phyloP scores from a whole-genome alignment of 2,888 invertebrate genomes.

The Philhelius pedissequus region DNA sequence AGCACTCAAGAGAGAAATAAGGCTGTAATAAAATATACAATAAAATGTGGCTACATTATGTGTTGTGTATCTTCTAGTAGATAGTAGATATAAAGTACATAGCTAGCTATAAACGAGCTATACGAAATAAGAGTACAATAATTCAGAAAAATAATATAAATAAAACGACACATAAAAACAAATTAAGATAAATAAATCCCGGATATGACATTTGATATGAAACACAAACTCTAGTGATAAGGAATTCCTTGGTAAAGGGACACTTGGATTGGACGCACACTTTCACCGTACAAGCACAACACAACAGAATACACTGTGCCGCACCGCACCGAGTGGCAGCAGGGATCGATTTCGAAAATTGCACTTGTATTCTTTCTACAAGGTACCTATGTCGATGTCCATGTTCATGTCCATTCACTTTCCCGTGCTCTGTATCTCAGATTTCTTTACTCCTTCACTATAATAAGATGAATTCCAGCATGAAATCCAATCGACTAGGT shows the following conservation, averaged over 20 bases:
- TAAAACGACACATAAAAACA: conserved; percentile 5
- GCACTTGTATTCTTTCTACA: not conserved
- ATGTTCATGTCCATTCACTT: conserved; percentile 5
- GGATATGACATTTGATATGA: conserved; percentile 24
- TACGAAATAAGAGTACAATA: too few relatives aligned
- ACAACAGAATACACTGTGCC: too few relatives aligned
- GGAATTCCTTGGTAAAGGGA: conserved; percentile 33
- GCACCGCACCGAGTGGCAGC: not conserved
- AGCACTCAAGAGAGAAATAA: not conserved
- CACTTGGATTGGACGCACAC: conserved; percentile 28
- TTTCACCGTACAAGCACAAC: not conserved
- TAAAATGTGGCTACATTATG: not conserved
- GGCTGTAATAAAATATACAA: conserved; percentile 11
- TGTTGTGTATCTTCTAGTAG: not conserved
- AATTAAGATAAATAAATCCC: conserved; percentile 20
- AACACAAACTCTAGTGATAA: conserved; percentile 20
- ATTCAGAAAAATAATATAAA: not conserved
- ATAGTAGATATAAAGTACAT: too few relatives aligned
- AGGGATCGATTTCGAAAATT: conserved; percentile 16
- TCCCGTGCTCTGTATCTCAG: not conserved
- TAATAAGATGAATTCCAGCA: not conserved
- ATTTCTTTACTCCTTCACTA: conserved; percentile 3
- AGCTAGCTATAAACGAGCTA: too few relatives aligned
- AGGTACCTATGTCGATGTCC: too few relatives aligned
- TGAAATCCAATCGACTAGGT: not conserved